These are phyloP conservation scores for Megaustenia siamemsis DNA, from an alignment of 2,888 invertebrate genomes.

Conservation along the genomic window DNA sequence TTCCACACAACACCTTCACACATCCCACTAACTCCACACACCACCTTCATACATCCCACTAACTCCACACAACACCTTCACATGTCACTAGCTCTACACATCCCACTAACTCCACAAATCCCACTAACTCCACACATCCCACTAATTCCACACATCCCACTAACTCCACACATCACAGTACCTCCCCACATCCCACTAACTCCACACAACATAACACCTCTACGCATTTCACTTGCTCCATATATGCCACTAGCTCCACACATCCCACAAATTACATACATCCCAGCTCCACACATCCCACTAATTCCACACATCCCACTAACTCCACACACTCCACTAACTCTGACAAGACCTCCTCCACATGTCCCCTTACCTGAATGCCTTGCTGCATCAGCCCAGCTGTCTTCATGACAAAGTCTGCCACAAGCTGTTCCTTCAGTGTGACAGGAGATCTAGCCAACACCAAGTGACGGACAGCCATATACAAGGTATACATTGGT, in stretches of 20 bases:
- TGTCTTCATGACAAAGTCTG: constrained; percentile 93
- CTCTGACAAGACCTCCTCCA: background rate
- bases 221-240: background rate
- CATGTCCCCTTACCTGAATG: constrained; percentile 87
- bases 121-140: background rate
- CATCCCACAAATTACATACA: background rate
- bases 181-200: background rate
- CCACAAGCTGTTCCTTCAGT: constrained; percentile 93
- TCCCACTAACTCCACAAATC: no score
- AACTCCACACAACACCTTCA: no score
- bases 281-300: background rate
- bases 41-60: no score
- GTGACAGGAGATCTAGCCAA: constrained; percentile 96
- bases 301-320: background rate
- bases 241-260: background rate
- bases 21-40: background rate
- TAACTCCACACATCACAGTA: background rate
- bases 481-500: constrained; percentile 96
- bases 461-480: constrained; percentile 95
- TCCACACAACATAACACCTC: background rate
- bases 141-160: background rate
- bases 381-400: constrained; percentile 90
- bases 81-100: no score
- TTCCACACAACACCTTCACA: no score
- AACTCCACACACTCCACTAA: background rate